These are phyloP conservation scores for Rattus rattus DNA, from an alignment of 2,113 vertebrate genomes.

Conservation along the genomic window DNA sequence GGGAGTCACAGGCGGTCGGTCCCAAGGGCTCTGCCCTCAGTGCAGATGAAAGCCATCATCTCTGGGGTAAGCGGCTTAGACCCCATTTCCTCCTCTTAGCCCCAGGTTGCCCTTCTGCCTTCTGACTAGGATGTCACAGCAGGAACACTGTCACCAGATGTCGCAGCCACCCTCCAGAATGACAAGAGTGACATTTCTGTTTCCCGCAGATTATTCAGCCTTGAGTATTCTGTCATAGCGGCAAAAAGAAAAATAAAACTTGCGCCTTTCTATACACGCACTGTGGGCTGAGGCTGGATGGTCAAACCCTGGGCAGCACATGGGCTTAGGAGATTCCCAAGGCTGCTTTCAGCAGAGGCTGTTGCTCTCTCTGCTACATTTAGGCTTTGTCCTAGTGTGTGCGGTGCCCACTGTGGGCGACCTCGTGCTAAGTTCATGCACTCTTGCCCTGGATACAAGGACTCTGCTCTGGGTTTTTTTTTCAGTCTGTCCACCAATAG, in stretches of 20 bases:
- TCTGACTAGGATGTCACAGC: neutral
- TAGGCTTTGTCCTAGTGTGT: neutral
- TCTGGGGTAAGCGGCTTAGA: neutral
- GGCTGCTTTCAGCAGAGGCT: neutral
- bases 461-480: neutral
- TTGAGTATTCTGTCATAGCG: no score
- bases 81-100: neutral
- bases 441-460: neutral
- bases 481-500: no score
- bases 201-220: neutral
- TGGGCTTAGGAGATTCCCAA: neutral
- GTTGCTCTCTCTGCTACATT: neutral
- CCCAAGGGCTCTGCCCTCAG: neutral
- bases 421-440: neutral
- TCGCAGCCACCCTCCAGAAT: neutral
- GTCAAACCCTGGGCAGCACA: no score
- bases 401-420: neutral
- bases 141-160: neutral
- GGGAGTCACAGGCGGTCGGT: no score
- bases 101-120: neutral
- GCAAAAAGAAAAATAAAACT: neutral
- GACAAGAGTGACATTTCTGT: neutral
- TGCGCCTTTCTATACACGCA: rapidly evolving
- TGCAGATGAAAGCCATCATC: neutral
- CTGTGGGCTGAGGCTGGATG: neutral